phyloP scores from a whole-genome alignment of 2,797 vertebrate species.

The Hephaestus fuliginosus region DNA sequence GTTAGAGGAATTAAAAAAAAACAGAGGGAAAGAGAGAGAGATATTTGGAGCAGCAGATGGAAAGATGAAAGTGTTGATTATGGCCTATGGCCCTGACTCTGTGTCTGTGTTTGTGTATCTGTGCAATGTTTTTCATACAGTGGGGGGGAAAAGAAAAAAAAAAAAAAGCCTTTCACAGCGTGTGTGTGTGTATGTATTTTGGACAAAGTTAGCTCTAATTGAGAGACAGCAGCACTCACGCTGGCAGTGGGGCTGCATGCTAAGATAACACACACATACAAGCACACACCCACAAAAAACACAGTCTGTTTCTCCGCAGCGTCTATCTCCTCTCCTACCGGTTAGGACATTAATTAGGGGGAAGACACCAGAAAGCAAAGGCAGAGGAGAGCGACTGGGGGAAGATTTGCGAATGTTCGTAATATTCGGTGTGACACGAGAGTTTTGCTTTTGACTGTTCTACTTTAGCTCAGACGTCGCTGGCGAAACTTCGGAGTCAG shows the following conservation, averaged over 20 bases:
- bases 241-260: conserved; percentile 51
- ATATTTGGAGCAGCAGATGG: conserved; percentile 62
- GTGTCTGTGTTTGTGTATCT: conserved; percentile 28
- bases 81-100: conserved; percentile 56
- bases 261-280: conserved; percentile 36
- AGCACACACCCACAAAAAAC: conserved; percentile 33
- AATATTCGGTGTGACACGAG: conserved; percentile 54
- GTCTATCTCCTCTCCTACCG: conserved; percentile 49
- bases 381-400: conserved; percentile 21
- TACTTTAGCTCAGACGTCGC: conserved; percentile 50
- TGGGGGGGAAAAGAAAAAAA: conserved; percentile 20
- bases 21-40: conserved; percentile 10
- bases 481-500: conserved; percentile 20
- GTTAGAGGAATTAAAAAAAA: conserved; percentile 1
- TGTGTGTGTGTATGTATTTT: conserved; percentile 23
- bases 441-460: conserved; percentile 64
- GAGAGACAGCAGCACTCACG: conserved; percentile 52
- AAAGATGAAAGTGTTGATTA: conserved; percentile 66
- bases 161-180: conserved; percentile 26
- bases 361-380: conserved; percentile 29
- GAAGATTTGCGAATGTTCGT: conserved; percentile 49
- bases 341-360: conserved; percentile 67
- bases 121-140: conserved; percentile 21
- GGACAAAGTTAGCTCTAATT: conserved; percentile 62
- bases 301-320: conserved; percentile 56